phyloP scores from a whole-genome alignment of 2,113 vertebrate genomes.

The Euleptes europaea region DNA sequence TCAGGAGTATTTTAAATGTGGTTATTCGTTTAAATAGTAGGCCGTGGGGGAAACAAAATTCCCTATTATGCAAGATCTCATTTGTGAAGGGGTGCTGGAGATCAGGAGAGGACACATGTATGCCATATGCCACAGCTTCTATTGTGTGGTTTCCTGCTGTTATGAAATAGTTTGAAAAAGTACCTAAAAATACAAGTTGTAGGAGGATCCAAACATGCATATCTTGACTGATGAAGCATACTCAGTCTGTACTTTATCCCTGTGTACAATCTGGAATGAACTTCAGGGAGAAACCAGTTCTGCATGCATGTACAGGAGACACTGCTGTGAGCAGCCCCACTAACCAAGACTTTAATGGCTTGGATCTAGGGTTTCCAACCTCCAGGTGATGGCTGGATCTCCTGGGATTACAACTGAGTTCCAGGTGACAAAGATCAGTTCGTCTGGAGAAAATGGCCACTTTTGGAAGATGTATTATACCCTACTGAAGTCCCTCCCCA shows the following conservation, averaged over 20 bases:
- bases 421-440: too few relatives aligned
- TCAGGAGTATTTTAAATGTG: constrained; percentile 65
- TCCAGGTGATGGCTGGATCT: too few relatives aligned
- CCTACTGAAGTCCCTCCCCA: too few relatives aligned
- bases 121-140: constrained; percentile 50
- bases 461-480: too few relatives aligned
- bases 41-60: constrained; percentile 54
- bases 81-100: constrained; percentile 56
- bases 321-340: neutral
- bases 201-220: neutral
- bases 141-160: constrained; percentile 52
- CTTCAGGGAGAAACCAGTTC: neutral
- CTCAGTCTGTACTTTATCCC: neutral
- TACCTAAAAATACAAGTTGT: constrained; percentile 47
- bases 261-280: neutral
- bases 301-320: neutral
- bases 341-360: too few relatives aligned
- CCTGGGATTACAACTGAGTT: too few relatives aligned
- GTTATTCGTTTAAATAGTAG: constrained; percentile 71
- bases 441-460: too few relatives aligned
- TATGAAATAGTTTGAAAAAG: constrained; percentile 55
- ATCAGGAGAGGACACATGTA: constrained; percentile 33
- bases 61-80: constrained; percentile 55
- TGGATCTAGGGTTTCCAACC: too few relatives aligned
- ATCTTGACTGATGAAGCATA: neutral